Base-by-base conservation (phyloP, 2,113 vertebrate genomes). In the Damaliscus lunatus region DNA sequence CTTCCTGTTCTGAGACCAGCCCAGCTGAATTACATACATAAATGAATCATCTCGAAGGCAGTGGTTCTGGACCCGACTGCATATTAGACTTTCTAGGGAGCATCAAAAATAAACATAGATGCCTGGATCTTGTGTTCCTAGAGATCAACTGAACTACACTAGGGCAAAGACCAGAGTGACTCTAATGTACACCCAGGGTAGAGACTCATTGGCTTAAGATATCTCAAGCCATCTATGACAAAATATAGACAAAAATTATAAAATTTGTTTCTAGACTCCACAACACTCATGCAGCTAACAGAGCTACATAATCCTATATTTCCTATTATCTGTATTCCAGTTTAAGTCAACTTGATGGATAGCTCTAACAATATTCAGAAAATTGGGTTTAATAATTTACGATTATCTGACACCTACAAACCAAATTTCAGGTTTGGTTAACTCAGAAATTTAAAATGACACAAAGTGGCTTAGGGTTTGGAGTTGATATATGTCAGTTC, bases 341-440 rank as follows among this genome's bases (percentile, higher is more conserved):
- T 1, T 36, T 48, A 92, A 94, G 74, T 33, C 8, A 87, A 78
- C 7, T 11, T 86, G 74, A 88, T 27, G 9, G 8, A 62, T 57
- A 86, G 23, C 55, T 94, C 78, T 59, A 78, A 59, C 67, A 91
- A 87, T 25, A 94, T 60, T 33, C 91, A 59, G 46, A 93, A 93
- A 82, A 90, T 1, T 62, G 21, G 19, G 15, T 85, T 94, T 78
- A 67, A 29, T 25, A 59, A 78, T 62, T 31, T 83, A 93, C 33
- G 64, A 94, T 82, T 27, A 94, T 85, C 21, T 62, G 55, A 89
- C 5, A 87, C 8, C 36, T 91, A 67, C 40, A 83, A 46, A 94
- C 25, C 36, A 90, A 95, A 95, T 88, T 90, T 96, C 19, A 86
- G 40, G 64, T 85, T 86, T 29, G n/a, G 31, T 80, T 88, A 94